A percentile compares a stretch with the other conserved stretches of the same genome.
phyloP scores from a whole-genome alignment of 1,140 invertebrate genomes.

The Cydia fagiglandana region DNA sequence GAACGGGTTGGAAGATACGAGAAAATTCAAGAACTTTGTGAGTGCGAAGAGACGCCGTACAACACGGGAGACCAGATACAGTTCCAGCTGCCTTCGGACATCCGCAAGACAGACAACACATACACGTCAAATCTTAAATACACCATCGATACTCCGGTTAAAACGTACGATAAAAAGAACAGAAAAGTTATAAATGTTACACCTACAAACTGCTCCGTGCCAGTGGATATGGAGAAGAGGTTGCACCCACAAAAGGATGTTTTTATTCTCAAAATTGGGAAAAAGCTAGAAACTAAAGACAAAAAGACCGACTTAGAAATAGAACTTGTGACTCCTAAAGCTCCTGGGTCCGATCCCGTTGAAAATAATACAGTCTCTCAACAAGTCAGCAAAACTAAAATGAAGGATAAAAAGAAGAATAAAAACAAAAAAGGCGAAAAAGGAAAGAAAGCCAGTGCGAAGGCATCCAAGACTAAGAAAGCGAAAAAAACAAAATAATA shows the following conservation, averaged over 20 bases:
- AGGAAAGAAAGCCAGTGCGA: constrained; percentile 25
- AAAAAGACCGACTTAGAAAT: constrained; percentile 75
- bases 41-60: constrained; percentile 61
- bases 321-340: constrained; percentile 68
- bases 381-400: background rate
- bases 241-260: constrained; percentile 66
- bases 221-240: constrained; percentile 63
- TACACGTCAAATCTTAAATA: constrained; percentile 69
- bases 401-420: background rate
- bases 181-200: constrained; percentile 67
- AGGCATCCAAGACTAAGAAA: constrained; percentile 23
- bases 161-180: constrained; percentile 49
- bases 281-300: constrained; percentile 70
- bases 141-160: constrained; percentile 54
- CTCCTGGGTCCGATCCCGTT: constrained; percentile 42
- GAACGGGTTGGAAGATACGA: constrained; percentile 66
- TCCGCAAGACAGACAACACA: constrained; percentile 46
- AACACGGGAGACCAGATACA: constrained; percentile 71
- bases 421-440: constrained; percentile 33
- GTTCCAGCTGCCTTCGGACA: constrained; percentile 62
- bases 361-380: constrained; percentile 32
- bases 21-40: constrained; percentile 66
- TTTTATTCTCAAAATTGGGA: constrained; percentile 73
- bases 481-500: constrained; percentile 29
- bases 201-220: constrained; percentile 61